These are phyloP conservation scores for Pomacea maculata DNA, from an alignment of 1,140 invertebrate genomes.

Conservation along the genomic window DNA sequence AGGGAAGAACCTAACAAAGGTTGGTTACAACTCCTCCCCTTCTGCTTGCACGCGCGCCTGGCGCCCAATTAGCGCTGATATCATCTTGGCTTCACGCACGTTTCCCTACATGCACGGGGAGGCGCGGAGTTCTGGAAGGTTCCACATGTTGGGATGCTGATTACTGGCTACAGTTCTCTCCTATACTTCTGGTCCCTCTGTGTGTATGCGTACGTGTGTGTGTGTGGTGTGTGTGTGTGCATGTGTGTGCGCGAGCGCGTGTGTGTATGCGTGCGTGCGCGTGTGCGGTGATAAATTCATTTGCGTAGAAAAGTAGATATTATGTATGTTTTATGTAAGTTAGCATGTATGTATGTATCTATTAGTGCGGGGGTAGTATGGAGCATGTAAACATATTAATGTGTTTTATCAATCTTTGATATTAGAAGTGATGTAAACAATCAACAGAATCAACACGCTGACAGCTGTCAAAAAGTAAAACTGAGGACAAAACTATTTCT, in stretches of 20 bases:
- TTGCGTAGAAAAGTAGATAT: too few relatives aligned
- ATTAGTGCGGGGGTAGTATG: neutral
- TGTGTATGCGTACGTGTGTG: neutral
- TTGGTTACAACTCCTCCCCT: neutral
- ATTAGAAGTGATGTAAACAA: too few relatives aligned
- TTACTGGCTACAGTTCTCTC: too few relatives aligned
- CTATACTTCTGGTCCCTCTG: neutral
- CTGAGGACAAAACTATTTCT: too few relatives aligned
- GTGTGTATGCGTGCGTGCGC: neutral
- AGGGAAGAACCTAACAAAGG: neutral
- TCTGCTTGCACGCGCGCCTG: constrained; percentile 5
- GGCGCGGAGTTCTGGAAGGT: too few relatives aligned
- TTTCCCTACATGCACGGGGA: neutral
- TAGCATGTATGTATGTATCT: neutral
- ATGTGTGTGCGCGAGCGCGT: neutral
- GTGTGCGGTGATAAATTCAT: neutral
- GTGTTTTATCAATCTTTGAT: too few relatives aligned
- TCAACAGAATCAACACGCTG: too few relatives aligned
- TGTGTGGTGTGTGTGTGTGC: neutral
- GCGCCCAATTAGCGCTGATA: constrained; percentile 14
- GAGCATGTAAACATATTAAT: neutral
- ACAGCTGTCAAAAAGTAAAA: too few relatives aligned
- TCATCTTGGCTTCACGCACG: neutral
- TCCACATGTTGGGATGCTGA: too few relatives aligned
- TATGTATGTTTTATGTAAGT: neutral